phyloP scores from a whole-genome alignment of 2,113 vertebrate genomes.

The Corythornis madagascariensis region DNA sequence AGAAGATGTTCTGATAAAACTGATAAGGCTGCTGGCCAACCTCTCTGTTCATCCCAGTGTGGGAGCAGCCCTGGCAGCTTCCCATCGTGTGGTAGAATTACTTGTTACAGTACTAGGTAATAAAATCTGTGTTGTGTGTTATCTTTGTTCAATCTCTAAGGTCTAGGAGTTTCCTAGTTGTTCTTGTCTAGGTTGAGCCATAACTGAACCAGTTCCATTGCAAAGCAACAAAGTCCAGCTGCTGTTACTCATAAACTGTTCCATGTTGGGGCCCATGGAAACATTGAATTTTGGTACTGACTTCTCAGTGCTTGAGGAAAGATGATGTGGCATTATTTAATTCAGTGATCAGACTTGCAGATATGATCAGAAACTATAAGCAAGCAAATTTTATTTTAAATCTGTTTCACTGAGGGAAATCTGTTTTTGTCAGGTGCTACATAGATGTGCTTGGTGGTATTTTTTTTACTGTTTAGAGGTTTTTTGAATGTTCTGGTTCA shows the following conservation, averaged over 20 bases:
- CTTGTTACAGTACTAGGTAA: conserved; percentile 87
- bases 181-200: not conserved
- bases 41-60: conserved; percentile 82
- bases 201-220: not conserved
- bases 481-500: not conserved
- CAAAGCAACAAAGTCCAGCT: not conserved
- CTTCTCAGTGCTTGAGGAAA: not conserved
- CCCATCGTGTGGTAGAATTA: conserved; percentile 73
- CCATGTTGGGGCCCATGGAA: not conserved
- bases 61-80: conserved; percentile 79
- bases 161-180: not conserved
- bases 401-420: not conserved
- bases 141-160: not conserved
- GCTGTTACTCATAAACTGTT: not conserved
- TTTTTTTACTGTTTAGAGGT: not conserved
- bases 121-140: conserved; percentile 15
- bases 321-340: not conserved
- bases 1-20: conserved; percentile 90
- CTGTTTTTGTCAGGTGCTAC: not conserved
- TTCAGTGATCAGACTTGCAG: not conserved
- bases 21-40: conserved; percentile 91
- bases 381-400: conserved; percentile 9
- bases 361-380: not conserved
- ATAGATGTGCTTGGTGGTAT: not conserved
- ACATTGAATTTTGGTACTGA: not conserved